phyloP scores from a whole-genome alignment of 2,797 vertebrate genomes.

The Phaenicophaeus curvirostris region DNA sequence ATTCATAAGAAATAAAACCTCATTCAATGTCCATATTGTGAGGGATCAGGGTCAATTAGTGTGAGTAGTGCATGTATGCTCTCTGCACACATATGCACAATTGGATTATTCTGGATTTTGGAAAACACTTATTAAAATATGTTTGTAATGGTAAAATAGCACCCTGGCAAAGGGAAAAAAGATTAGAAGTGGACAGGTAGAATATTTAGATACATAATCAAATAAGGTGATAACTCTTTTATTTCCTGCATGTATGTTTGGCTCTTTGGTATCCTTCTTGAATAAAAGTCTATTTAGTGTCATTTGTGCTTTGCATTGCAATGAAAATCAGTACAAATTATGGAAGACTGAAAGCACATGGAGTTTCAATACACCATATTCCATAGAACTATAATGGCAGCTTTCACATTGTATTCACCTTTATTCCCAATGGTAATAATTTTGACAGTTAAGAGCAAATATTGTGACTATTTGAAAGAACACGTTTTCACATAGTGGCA shows the following conservation, averaged over 20 bases:
- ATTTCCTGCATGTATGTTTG: not conserved
- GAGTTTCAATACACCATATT: fast-evolving
- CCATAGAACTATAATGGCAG: not conserved
- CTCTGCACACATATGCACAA: not conserved
- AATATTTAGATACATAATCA: not conserved
- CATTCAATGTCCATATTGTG: constrained; percentile 38
- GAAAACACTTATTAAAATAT: constrained; percentile 9
- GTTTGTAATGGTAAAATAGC: not conserved
- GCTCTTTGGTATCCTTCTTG: not conserved
- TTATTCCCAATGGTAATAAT: not conserved
- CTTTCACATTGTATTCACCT: not conserved
- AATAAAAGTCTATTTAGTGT: not conserved
- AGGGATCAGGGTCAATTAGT: constrained; percentile 34
- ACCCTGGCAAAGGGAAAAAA: not conserved
- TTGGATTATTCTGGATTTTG: not conserved
- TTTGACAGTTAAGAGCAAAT: not conserved
- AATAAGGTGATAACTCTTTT: not conserved
- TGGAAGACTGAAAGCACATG: not conserved
- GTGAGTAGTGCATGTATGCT: not conserved
- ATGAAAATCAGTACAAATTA: not conserved
- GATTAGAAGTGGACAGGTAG: not conserved
- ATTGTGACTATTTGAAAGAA: not conserved
- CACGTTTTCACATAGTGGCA: not conserved
- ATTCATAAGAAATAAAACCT: constrained; percentile 57
- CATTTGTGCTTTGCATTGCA: not conserved